These are phyloP conservation scores for Xanthorhoe spadicearia DNA, from an alignment of 2,888 invertebrate genomes.

Conservation along the genomic window DNA sequence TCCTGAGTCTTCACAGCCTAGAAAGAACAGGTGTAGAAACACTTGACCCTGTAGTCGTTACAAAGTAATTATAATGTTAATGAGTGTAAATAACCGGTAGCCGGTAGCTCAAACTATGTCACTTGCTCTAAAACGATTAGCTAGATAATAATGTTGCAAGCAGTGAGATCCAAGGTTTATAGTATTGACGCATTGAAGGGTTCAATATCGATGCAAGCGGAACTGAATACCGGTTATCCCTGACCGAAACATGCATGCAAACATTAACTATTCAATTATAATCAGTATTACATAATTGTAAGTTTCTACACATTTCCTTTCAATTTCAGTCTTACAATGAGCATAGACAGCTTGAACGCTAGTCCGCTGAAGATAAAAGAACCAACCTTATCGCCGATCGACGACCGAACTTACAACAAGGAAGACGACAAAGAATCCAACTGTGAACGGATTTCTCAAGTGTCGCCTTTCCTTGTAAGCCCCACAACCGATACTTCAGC, in stretches of 20 bases:
- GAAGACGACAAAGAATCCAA: slow-evolving; percentile 66
- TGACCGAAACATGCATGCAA: slow-evolving; percentile 22
- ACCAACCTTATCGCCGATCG: slow-evolving; percentile 58
- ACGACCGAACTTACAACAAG: slow-evolving; percentile 71
- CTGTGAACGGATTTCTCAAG: slow-evolving; percentile 74
- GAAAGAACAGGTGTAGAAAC: no score
- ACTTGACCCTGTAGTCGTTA: no score
- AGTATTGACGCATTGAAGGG: neutral
- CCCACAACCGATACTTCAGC: slow-evolving; percentile 73
- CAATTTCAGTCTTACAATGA: slow-evolving; percentile 75
- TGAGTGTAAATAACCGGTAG: no score
- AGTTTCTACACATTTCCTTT: slow-evolving; percentile 32
- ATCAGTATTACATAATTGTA: slow-evolving; percentile 14
- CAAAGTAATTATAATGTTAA: no score
- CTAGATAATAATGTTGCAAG: no score
- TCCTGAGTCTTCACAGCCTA: no score
- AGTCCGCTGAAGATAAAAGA: slow-evolving; percentile 63
- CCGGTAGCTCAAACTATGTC: no score
- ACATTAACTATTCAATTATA: slow-evolving; percentile 21
- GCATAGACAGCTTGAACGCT: slow-evolving; percentile 79
- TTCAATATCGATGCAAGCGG: slow-evolving; percentile 5
- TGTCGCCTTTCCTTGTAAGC: slow-evolving; percentile 75
- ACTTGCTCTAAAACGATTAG: no score
- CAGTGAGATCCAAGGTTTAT: neutral
- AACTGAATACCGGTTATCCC: slow-evolving; percentile 16